Evolutionary conservation across 2,888 invertebrate species (phyloP), one percentile per base, ranked within the genome.

Genomic region (Drosophila testacea): DNA sequence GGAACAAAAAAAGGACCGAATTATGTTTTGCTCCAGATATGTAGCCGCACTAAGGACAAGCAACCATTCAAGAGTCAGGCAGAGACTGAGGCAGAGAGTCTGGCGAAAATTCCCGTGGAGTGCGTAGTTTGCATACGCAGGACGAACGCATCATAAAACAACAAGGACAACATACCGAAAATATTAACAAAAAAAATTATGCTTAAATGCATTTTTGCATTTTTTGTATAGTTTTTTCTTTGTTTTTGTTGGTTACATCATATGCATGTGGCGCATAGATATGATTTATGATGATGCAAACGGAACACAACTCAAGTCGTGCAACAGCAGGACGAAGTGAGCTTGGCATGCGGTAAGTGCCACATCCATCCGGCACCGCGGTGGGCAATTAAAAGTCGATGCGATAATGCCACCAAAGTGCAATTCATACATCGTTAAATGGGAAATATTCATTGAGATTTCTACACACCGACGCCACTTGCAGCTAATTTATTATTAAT

Each of bases 271-370:
- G 89, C 67, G 83, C 78, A 67, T 48, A 56, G 57, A 41, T 81
- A 80, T 88, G 83, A 91, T 90, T 90, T 90, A 91, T 85, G 89
- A 81, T 83, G 79, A 85, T 84, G 81, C 83, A 61, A 80, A 80
- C 73, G 79, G 77, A 78, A 72, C 69, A 67, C 69, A 56, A 57
- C 47, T 47, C 36, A 62, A 73, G 70, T 73, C 51, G 67, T 59
- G 32, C 32, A 79, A 52, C 73, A 64, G 68, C 79, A 78, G 88
- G 65, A 76, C 71, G 63, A 69, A 55, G 64, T 67, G 44, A 34
- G 56, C 63, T 61, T 41, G 27, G 42, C 36, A 39, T 42, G 56
- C 13, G 32, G 50, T 64, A 64, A 64, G 64, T 64, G 64, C 59
- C 50, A 39, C 62, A 47, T 55, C 39, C 62, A 51, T 60, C 36